A percentile compares a stretch with the other conserved stretches of the same genome.
Conservation (phyloP, 2,888 invertebrate species). For the Cephus pulcher region DNA sequence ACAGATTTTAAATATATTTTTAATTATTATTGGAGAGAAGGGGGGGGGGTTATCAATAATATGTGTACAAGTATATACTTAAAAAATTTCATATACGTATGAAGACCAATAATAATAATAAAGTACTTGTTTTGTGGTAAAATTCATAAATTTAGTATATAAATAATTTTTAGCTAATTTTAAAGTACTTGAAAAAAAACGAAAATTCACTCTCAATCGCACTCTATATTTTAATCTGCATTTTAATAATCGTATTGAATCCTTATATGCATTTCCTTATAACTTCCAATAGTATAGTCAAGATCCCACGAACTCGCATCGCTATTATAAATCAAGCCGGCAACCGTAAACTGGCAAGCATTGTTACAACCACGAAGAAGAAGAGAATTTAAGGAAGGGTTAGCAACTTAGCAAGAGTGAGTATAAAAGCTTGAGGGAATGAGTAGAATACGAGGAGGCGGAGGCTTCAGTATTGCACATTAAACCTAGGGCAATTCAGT, state of each 20-base stretch:
- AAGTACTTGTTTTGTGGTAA: no score
- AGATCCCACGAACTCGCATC: neutral
- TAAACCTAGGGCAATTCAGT: slow-evolving; percentile 21
- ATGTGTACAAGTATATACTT: no score
- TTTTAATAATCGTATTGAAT: neutral
- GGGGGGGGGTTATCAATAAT: no score
- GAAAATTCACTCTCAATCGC: no score
- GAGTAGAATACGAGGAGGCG: neutral
- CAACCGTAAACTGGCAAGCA: slow-evolving; percentile 1
- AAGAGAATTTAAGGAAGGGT: neutral
- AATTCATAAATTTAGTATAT: neutral
- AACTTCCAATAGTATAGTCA: neutral
- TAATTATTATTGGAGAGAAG: no score
- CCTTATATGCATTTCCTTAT: neutral
- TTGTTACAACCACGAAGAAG: neutral
- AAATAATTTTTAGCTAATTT: neutral
- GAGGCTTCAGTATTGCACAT: slow-evolving; percentile 14
- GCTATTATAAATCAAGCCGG: slow-evolving; percentile 3
- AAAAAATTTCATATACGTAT: no score
- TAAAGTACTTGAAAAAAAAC: no score
- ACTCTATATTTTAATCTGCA: neutral
- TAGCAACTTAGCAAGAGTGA: neutral
- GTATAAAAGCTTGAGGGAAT: neutral
- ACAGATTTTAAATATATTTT: no score
- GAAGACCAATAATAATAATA: no score